phyloP scores from a whole-genome alignment of 2,888 invertebrate species.

The Chorisops tibialis region DNA sequence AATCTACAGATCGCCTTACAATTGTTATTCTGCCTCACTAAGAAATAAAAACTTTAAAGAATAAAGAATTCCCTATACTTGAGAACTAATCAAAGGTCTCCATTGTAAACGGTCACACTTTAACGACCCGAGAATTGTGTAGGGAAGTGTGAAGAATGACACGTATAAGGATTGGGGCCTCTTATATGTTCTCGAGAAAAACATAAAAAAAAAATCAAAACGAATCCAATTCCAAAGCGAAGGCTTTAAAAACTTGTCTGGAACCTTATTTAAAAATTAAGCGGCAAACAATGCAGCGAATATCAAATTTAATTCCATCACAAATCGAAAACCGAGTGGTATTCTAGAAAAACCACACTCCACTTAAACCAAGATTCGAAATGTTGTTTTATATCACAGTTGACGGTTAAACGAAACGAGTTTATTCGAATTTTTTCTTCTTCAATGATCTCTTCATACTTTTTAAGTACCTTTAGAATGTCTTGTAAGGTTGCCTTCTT shows the following conservation, averaged over 20 bases:
- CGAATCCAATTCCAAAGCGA: background rate
- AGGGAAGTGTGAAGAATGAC: slow-evolving; percentile 33
- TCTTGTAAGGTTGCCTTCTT: too few species aligned
- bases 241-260: background rate
- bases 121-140: slow-evolving; percentile 23
- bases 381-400: too few species aligned
- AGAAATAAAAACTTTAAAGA: background rate
- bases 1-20: too few species aligned
- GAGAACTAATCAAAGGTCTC: background rate
- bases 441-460: too few species aligned
- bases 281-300: slow-evolving; percentile 1
- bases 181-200: background rate
- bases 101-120: slow-evolving; percentile 26
- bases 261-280: slow-evolving; percentile 4
- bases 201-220: background rate
- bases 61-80: background rate
- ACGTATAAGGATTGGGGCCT: slow-evolving; percentile 24
- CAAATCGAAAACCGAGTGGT: background rate
- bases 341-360: background rate
- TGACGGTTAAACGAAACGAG: too few species aligned
- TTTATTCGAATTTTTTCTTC: too few species aligned
- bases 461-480: too few species aligned
- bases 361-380: too few species aligned
- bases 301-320: slow-evolving; percentile 11
- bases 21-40: too few species aligned